Evolutionary conservation across 2,888 invertebrate genomes (phyloP).

Genomic region (Galerucella pusilla): DNA sequence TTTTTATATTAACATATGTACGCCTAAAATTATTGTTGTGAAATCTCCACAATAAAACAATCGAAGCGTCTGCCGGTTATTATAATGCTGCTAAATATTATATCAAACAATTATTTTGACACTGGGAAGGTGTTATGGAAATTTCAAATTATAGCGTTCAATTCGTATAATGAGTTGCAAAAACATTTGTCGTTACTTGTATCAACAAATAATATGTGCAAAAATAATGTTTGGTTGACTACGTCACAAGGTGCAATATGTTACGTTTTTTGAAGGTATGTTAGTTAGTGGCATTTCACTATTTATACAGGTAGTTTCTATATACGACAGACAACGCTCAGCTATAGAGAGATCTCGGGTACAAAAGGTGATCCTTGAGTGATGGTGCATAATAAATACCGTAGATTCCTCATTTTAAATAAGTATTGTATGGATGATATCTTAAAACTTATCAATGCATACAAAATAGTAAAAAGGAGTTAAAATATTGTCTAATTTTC

Average conservation of each 20-base stretch:
- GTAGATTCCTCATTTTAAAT: too few relatives aligned
- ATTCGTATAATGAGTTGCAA: background rate
- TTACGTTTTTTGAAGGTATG: background rate
- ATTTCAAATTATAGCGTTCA: background rate
- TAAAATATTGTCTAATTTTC: too few relatives aligned
- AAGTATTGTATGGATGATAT: too few relatives aligned
- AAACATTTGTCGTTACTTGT: background rate
- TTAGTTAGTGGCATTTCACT: too few relatives aligned
- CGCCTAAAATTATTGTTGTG: background rate
- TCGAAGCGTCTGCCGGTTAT: conserved; percentile 5
- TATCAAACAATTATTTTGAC: conserved; percentile 1
- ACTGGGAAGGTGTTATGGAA: background rate
- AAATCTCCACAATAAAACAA: background rate
- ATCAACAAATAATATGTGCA: conserved; percentile 9
- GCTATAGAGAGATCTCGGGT: too few relatives aligned
- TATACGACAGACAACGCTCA: too few relatives aligned
- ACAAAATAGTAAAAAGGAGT: too few relatives aligned
- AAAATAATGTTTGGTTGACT: background rate
- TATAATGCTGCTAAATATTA: conserved; percentile 1
- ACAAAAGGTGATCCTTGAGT: too few relatives aligned
- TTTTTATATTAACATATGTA: background rate
- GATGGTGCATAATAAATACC: too few relatives aligned
- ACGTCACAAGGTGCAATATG: background rate
- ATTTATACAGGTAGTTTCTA: too few relatives aligned
- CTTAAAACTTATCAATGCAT: too few relatives aligned